Conservation (phyloP, 2,888 invertebrate species). For the Drosophila nr. medialis region DNA sequence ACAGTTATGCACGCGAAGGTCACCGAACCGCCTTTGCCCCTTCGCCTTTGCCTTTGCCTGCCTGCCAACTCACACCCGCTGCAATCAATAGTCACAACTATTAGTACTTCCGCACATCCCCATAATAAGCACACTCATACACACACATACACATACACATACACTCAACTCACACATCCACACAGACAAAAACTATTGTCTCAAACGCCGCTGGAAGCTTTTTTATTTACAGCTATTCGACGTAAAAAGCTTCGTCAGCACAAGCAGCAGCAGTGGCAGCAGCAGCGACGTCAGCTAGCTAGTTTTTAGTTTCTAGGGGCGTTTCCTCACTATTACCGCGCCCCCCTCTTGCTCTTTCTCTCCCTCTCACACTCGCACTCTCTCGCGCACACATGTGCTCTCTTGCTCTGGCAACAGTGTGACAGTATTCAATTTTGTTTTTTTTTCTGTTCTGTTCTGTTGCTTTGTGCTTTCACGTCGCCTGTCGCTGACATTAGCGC, state of each 20-base stretch:
- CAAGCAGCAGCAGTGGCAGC: slow-evolving; percentile 23
- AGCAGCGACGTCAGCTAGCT: slow-evolving; percentile 45
- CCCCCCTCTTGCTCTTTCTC: slow-evolving; percentile 5
- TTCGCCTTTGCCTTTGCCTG: neutral
- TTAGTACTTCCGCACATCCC: slow-evolving; percentile 71
- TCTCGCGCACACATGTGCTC: neutral
- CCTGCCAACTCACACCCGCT: neutral
- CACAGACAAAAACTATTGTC: slow-evolving; percentile 1
- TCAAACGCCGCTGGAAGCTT: slow-evolving; percentile 63
- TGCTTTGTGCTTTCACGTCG: slow-evolving; percentile 63
- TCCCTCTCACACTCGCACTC: neutral
- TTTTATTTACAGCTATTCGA: slow-evolving; percentile 32
- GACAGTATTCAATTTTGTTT: slow-evolving; percentile 10
- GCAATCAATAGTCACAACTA: slow-evolving; percentile 73
- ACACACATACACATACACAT: neutral
- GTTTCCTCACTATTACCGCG: slow-evolving; percentile 18
- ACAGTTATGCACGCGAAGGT: slow-evolving; percentile 81
- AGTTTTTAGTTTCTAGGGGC: slow-evolving; percentile 74
- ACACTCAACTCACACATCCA: neutral
- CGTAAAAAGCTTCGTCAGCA: slow-evolving; percentile 31
- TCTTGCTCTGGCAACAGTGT: slow-evolving; percentile 2
- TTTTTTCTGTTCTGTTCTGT: slow-evolving; percentile 9
- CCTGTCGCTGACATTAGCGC: slow-evolving; percentile 79
- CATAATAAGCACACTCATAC: neutral
- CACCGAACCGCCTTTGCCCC: slow-evolving; percentile 61